These are phyloP conservation scores for Spodoptera picta DNA, from an alignment of 2,888 invertebrate genomes.

Conservation along the genomic window DNA sequence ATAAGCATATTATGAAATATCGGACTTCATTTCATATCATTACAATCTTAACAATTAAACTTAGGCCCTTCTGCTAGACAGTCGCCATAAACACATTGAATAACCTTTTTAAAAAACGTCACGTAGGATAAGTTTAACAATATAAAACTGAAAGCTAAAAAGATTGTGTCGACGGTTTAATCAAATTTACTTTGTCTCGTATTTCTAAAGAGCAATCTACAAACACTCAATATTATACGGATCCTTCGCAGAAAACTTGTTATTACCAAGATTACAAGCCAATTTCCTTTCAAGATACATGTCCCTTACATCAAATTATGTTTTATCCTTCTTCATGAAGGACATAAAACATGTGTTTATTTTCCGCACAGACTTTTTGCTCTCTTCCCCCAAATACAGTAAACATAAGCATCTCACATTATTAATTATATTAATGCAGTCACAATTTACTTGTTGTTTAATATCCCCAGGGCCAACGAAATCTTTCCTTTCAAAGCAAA, in stretches of 20 bases:
- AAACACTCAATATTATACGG: conserved; percentile 11
- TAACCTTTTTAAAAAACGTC: too few relatives aligned
- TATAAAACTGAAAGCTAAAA: conserved; percentile 6
- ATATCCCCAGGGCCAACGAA: conserved; percentile 25
- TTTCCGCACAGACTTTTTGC: conserved; percentile 8
- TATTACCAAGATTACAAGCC: conserved; percentile 37
- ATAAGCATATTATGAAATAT: too few relatives aligned
- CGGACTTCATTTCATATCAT: too few relatives aligned
- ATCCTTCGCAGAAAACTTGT: conserved; percentile 12
- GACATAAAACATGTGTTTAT: conserved; percentile 7
- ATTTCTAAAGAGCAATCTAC: conserved; percentile 26
- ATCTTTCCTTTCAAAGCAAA: conserved; percentile 60
- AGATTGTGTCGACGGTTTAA: conserved; percentile 11
- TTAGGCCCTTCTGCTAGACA: too few relatives aligned
- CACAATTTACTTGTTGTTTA: conserved; percentile 33
- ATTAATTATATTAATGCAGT: conserved; percentile 29
- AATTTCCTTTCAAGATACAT: conserved; percentile 5
- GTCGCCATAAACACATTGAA: too few relatives aligned
- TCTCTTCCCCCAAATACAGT: not conserved
- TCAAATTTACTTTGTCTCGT: conserved; percentile 28
- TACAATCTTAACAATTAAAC: too few relatives aligned
- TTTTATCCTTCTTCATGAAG: not conserved
- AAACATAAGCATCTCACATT: conserved; percentile 2
- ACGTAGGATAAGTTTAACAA: not conserved
- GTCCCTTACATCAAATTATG: conserved; percentile 11